Evolutionary conservation across 2,113 vertebrate species (phyloP), one percentile per base, ranked within the genome.

Genomic region (Hucho hucho): DNA sequence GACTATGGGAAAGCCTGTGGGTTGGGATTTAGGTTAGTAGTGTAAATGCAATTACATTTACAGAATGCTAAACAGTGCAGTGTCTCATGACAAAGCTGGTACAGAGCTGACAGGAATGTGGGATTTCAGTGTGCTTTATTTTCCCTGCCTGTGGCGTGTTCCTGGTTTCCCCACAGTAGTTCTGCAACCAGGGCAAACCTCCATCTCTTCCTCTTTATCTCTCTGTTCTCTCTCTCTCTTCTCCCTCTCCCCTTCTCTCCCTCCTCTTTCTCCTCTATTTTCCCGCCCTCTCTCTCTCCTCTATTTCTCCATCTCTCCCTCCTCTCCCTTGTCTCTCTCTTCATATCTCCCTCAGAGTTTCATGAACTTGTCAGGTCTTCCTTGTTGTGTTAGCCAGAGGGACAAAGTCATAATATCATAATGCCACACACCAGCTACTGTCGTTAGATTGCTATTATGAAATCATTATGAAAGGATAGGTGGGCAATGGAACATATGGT

Each of bases 191-290:
- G 13, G 63, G 25, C 6, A 7, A 64, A 24, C 6, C 22, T 28
- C 7, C 7, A 22, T 24, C 22, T 63, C 61, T 63, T 1, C 9
- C n/a, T 63, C 22, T 63, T 3, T 25, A 5, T 63, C 61, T 63
- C 61, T 63, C 59, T 61, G 29, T 20, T 61, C 22, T 63, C 22
- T 63, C 11, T 25, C 22, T 63, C 61, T n/a, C n/a, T n/a, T 63
- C 59, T 63, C 59, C n/a, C 59, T 63, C n/a, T 63, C 59, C n/a
- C 59, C 6, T n/a, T 63, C 59, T 63, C 59, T 63, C n/a, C 6
- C 5, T 6, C 22, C 59, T 61, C 59, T 61, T 22, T 61, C 14
- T 63, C 18, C 6, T n/a, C n/a, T n/a, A 1, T 24, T 63, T n/a
- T 63, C 18, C 6, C 59, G 24, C 59, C n/a, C 14, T n/a, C 59